These are phyloP conservation scores for Erebia ligea DNA, from an alignment of 2,888 invertebrate species.

Conservation along the genomic window DNA sequence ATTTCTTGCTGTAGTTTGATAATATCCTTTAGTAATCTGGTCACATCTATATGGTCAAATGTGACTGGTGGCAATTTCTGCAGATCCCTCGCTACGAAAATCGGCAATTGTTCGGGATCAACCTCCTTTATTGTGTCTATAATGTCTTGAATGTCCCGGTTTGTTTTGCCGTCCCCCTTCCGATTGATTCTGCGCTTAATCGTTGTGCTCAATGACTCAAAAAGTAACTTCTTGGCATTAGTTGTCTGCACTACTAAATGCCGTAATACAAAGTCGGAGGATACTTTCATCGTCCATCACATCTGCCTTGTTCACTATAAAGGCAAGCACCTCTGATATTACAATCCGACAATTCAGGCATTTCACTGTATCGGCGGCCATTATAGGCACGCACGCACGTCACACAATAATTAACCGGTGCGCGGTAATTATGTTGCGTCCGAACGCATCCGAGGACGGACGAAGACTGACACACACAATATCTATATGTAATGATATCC, in stretches of 20 bases:
- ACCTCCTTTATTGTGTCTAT: not conserved
- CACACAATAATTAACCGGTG: no score
- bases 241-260: not conserved
- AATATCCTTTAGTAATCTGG: no score
- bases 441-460: no score
- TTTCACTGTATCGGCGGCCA: not conserved
- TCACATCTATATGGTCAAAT: no score
- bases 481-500: no score
- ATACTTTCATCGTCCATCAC: slow-evolving; percentile 8
- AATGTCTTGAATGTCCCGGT: not conserved
- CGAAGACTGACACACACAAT: no score
- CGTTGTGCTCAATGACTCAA: not conserved
- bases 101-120: not conserved
- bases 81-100: not conserved
- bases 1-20: no score
- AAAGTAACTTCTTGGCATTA: not conserved
- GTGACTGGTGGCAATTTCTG: not conserved
- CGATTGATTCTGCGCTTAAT: not conserved
- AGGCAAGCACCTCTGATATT: not conserved
- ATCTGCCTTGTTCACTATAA: not conserved
- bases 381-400: not conserved
- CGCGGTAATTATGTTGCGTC: no score
- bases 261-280: not conserved
- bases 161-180: not conserved
- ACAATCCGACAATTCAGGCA: not conserved